phyloP scores from a whole-genome alignment of 64 coral and sea anemone genomes.

The Porites australiensis region DNA sequence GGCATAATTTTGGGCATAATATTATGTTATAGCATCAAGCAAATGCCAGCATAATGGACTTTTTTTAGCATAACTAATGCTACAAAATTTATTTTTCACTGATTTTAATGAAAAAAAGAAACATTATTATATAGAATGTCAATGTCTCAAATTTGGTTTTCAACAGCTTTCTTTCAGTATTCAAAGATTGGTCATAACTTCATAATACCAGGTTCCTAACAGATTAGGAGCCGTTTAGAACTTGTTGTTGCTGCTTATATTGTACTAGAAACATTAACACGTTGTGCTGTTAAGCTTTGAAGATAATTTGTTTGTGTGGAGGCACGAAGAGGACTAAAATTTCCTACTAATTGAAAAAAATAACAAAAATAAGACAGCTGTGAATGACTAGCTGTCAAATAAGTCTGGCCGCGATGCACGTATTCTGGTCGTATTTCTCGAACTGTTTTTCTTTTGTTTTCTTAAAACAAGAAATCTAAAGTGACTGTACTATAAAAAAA shows the following conservation, averaged over 20 bases:
- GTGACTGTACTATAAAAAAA: neutral
- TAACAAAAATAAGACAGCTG: neutral
- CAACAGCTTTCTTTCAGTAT: neutral
- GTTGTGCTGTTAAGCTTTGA: neutral
- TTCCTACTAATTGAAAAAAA: conserved; percentile 8
- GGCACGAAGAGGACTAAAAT: neutral
- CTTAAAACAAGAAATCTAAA: no score
- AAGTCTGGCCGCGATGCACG: neutral
- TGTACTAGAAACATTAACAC: neutral
- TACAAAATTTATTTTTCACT: conserved; percentile 20
- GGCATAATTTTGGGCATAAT: no score
- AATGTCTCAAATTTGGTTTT: conserved; percentile 15
- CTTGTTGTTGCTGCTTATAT: neutral
- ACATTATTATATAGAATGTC: neutral
- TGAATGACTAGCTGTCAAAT: neutral
- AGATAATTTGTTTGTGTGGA: neutral
- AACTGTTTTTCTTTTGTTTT: no score
- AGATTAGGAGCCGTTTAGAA: neutral
- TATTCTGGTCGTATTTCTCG: no score
- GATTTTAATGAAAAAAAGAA: conserved; percentile 1
- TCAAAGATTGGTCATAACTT: conserved; percentile 1
- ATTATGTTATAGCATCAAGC: no score
- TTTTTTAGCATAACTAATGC: neutral
- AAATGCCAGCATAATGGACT: no score
- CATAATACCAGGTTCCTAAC: conserved; percentile 10